Evolutionary conservation across 35 echinoderm and acorn worm genomes (phyloP), one percentile per base, ranked within the genome.

Genomic region (Heliocidaris erythrogramma): DNA sequence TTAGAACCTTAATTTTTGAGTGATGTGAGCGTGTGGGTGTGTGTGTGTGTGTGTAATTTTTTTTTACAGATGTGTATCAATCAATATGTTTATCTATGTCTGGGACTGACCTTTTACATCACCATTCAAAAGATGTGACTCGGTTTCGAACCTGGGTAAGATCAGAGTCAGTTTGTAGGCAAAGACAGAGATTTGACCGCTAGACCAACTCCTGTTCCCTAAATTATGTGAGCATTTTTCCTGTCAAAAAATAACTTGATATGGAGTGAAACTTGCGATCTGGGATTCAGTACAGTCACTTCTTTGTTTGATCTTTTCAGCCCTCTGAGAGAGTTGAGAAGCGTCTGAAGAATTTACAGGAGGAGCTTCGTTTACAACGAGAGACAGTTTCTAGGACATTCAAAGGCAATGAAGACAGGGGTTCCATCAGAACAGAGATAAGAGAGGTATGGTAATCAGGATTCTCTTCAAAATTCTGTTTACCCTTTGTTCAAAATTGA

Each of bases 291-390:
- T 24, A 78, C 21, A 78, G 65, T 0, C 27, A 21, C 27, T 78
- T 78, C 17, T 56, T 14, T 78, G 49, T 88, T 17, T 88, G 2
- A 13, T 42, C 86, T 42, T 16, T 13, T 59, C 50, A 92, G 91
- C 91, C 91, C 50, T 92, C 91, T 5, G 91, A 92, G 47, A 49
- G 50, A 13, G 91, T 92, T 30, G 91, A 92, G 48, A 92, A 59
- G 27, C 47, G 91, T 48, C 91, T 92, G 91, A 92, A 30, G 32
- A 48, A 92, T 48, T 14, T 92, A 30, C 91, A 92, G 49, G 91
- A 92, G n/a, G 91, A 92, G 91, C 49, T 92, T 5, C 91, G 49
- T 16, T 59, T 59, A 16, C 91, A 92, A 59, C 91, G 91, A 30
- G 91, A 92, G 13, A 52, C 91, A 13, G 47, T 59, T 59, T 30